These are phyloP conservation scores for Sterna hirundo DNA, from an alignment of 2,113 vertebrate genomes.

Conservation along the genomic window DNA sequence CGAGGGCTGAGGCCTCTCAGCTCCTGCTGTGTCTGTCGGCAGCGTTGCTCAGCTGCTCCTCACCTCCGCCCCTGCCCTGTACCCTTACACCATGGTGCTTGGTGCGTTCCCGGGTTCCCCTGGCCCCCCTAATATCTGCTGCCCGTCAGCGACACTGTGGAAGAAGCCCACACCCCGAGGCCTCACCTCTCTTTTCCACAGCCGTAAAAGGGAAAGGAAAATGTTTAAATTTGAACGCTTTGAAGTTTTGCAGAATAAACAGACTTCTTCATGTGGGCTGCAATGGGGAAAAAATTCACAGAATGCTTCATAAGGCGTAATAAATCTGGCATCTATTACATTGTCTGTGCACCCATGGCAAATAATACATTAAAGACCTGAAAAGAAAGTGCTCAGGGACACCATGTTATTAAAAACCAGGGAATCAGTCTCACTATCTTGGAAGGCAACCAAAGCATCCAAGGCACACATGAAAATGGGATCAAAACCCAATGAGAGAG, in stretches of 20 bases:
- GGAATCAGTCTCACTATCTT: not conserved
- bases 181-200: not conserved
- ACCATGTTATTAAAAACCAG: not conserved
- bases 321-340: not conserved
- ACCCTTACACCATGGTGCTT: not conserved
- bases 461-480: not conserved
- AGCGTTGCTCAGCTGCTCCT: not conserved
- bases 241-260: constrained; percentile 33
- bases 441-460: not conserved
- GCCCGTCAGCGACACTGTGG: not conserved
- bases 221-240: not conserved
- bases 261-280: not conserved
- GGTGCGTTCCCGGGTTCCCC: not conserved
- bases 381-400: not conserved
- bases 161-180: not conserved
- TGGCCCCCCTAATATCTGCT: not conserved
- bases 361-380: not conserved
- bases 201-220: constrained; percentile 14
- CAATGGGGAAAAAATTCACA: not conserved
- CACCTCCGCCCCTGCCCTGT: not conserved
- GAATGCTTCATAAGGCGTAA: not conserved
- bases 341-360: not conserved
- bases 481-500: not conserved
- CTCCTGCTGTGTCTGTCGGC: not conserved
- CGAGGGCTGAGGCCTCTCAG: not conserved